phyloP scores from a whole-genome alignment of 37 sponge, comb jelly and placozoan species.

The Spongilla lacustris region DNA sequence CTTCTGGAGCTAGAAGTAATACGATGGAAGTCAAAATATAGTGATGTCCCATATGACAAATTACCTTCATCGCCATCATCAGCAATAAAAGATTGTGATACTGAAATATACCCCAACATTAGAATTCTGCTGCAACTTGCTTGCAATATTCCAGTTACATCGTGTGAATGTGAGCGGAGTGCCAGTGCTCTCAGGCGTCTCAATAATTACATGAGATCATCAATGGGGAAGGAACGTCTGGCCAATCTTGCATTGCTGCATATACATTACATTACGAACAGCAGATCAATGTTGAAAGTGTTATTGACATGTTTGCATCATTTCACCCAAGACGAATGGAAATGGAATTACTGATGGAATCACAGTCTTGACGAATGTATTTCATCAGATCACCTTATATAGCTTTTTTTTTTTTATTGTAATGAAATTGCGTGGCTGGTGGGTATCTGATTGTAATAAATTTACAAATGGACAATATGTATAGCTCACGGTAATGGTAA shows the following conservation, averaged over 20 bases:
- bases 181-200: conserved; percentile 32
- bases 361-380: too few relatives aligned
- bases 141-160: conserved; percentile 48
- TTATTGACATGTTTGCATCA: too few relatives aligned
- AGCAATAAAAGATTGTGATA: conserved; percentile 45
- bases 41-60: neutral
- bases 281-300: too few relatives aligned
- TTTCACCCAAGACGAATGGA: too few relatives aligned
- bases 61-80: conserved; percentile 23
- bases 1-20: neutral
- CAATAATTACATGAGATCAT: conserved; percentile 28
- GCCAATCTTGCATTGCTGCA: too few relatives aligned
- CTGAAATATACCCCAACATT: conserved; percentile 14
- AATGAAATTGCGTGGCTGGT: too few relatives aligned
- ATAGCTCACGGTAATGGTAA: too few relatives aligned
- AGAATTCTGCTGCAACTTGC: conserved; percentile 39
- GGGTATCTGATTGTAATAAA: too few relatives aligned
- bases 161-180: conserved; percentile 57
- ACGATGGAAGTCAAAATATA: conserved; percentile 22
- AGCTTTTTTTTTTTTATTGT: too few relatives aligned
- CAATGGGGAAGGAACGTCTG: conserved; percentile 28
- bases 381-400: too few relatives aligned
- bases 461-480: too few relatives aligned
- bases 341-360: neutral
- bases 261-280: too few relatives aligned